phyloP scores from a whole-genome alignment of 2,113 vertebrate species.

The Albula goreensis region DNA sequence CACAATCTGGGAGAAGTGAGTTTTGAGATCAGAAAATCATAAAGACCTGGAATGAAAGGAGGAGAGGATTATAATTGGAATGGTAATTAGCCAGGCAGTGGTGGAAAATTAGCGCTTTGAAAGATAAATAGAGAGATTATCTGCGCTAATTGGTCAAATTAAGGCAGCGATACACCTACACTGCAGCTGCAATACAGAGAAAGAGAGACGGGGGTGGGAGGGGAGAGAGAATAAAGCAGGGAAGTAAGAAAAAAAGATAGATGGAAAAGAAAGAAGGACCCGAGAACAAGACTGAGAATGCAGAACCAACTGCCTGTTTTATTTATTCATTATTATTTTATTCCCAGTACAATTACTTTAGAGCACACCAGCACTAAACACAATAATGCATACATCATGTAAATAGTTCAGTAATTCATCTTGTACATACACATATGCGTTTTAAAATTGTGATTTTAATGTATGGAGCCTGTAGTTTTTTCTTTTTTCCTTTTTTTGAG shows the following conservation, averaged over 20 bases:
- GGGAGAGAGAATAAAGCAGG: not conserved
- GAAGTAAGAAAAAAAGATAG: not conserved
- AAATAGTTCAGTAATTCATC: slow-evolving; percentile 30
- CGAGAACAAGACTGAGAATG: slow-evolving; percentile 7
- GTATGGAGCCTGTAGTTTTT: slow-evolving; percentile 20
- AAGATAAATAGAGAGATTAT: too few relatives aligned
- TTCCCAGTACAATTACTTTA: slow-evolving; percentile 17
- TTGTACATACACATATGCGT: slow-evolving; percentile 26
- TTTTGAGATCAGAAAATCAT: not conserved
- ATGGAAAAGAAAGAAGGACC: slow-evolving; percentile 8
- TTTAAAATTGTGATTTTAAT: slow-evolving; percentile 17
- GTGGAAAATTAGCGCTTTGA: not conserved
- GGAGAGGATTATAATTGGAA: not conserved
- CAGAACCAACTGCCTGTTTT: slow-evolving; percentile 25
- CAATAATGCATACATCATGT: slow-evolving; percentile 50
- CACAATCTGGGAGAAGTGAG: not conserved
- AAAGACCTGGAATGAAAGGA: not conserved
- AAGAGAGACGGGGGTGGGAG: not conserved
- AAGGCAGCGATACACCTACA: not conserved
- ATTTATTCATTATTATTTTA: not conserved
- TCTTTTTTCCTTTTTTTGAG: slow-evolving; percentile 24
- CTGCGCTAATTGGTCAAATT: not conserved
- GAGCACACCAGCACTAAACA: slow-evolving; percentile 38
- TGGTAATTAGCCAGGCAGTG: not conserved
- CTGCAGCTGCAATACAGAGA: not conserved